Conservation (phyloP, 2,888 invertebrate genomes). For the Steinernema hermaphroditum region DNA sequence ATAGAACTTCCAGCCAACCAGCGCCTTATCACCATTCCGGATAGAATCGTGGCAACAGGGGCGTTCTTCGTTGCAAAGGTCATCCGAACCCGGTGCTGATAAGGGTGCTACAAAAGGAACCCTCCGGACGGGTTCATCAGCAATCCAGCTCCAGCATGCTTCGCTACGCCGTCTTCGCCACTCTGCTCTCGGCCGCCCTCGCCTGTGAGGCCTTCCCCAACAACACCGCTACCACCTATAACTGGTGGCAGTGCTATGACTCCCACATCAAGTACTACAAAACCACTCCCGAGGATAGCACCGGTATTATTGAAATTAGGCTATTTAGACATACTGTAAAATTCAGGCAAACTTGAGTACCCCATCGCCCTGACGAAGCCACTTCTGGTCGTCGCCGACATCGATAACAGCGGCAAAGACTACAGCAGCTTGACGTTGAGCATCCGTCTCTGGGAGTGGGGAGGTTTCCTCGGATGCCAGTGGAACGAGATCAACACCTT, state of each 20-base stretch:
- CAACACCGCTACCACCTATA: constrained; percentile 7
- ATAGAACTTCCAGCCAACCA: no score
- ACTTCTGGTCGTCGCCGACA: constrained; percentile 42
- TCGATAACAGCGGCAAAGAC: constrained; percentile 39
- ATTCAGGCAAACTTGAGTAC: constrained; percentile 43
- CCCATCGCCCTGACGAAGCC: constrained; percentile 46
- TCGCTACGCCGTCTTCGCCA: constrained; percentile 19
- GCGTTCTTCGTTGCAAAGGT: no score
- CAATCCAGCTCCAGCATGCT: constrained; percentile 12
- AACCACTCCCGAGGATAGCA: constrained; percentile 41
- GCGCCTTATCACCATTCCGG: no score
- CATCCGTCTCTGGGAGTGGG: constrained; percentile 40
- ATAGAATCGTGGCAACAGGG: no score
- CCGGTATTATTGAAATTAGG: constrained; percentile 2
- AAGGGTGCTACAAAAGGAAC: no score
- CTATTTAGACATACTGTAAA: no score
- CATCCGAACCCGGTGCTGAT: no score
- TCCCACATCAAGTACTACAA: constrained; percentile 43
- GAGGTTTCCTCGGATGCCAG: constrained; percentile 30
- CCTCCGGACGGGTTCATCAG: no score
- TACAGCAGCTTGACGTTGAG: constrained; percentile 43
- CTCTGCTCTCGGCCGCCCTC: neutral
- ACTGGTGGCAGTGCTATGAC: constrained; percentile 20
- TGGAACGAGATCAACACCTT: constrained; percentile 44
- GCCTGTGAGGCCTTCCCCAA: constrained; percentile 13